Evolutionary conservation across 2,888 invertebrate genomes (phyloP), one percentile per base, ranked within the genome.

Genomic region (Euplagia quadripunctaria): DNA sequence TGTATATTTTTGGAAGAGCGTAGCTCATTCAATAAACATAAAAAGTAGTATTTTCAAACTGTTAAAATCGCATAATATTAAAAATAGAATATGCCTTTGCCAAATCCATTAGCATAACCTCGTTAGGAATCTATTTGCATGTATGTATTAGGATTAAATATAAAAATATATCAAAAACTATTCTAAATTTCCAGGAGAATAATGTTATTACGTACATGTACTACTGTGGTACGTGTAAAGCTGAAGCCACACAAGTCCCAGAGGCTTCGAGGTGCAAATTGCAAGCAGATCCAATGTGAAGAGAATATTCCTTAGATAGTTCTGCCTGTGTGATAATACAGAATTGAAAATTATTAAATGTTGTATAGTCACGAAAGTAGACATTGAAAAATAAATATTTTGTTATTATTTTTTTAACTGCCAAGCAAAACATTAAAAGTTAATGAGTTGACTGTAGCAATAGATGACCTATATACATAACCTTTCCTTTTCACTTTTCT

Each of bases 221-320:
- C 43, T 20, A 55, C 64, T 52, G 41, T 46, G 66, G 76, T 46
- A 61, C 52, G 17, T 76, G 77, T 72, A 79, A 79, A 82, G 73
- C 83, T 14, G 83, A 82, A 83, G 75, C 83, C 81, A 16, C 14
- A 42, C 73, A 79, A 74, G 69, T 79, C 76, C 75, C 79, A 14
- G n/a, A 63, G 75, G 77, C 72, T 71, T 70, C 69, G 42, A 64
- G 61, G 75, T 65, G 74, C 75, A 58, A 77, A 83, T 83, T 82
- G 79, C 81, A 77, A 64, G 72, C 72, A 64, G 72, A 70, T 67
- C 42, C n/a, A 72, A 78, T 74, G 69, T 72, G 64, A 75, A 68
- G 42, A 70, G 71, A 75, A 77, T 71, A 73, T 64, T 64, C 16
- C 49, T 63, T 12, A 7, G 41, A 64, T 42, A 63, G 46, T 49